phyloP scores from a whole-genome alignment of 2,888 invertebrate species.

The Callosobruchus maculatus region DNA sequence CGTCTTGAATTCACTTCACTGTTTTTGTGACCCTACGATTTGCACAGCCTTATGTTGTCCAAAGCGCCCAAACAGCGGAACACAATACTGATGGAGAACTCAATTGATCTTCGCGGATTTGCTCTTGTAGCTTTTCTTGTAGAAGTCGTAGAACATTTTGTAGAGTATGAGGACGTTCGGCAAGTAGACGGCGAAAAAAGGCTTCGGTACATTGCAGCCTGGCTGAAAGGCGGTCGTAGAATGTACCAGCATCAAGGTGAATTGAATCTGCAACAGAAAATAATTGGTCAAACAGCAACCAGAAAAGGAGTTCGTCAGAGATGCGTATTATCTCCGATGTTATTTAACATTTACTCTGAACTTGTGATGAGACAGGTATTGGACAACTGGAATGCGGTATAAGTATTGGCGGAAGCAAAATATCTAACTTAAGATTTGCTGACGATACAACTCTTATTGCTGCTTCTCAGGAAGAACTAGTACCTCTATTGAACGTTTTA shows the following conservation, averaged over 20 bases:
- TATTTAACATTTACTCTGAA: too few relatives aligned
- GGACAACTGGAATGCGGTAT: too few relatives aligned
- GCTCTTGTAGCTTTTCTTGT: slow-evolving; percentile 54
- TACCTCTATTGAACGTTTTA: too few relatives aligned
- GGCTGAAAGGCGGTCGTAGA: slow-evolving; percentile 54
- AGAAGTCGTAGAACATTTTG: slow-evolving; percentile 70
- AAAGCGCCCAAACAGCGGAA: not conserved
- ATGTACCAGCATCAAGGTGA: slow-evolving; percentile 59
- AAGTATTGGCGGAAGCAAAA: too few relatives aligned
- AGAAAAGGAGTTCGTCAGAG: too few relatives aligned
- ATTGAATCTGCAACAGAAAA: slow-evolving; percentile 61
- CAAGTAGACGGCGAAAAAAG: slow-evolving; percentile 55
- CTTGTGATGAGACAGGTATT: too few relatives aligned
- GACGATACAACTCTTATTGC: too few relatives aligned
- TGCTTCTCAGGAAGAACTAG: too few relatives aligned
- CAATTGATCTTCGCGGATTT: slow-evolving; percentile 19
- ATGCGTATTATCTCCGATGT: too few relatives aligned
- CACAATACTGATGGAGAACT: not conserved
- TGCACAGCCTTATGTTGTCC: not conserved
- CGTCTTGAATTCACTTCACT: not conserved
- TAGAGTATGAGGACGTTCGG: slow-evolving; percentile 62
- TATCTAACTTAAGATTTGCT: too few relatives aligned
- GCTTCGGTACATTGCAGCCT: slow-evolving; percentile 56
- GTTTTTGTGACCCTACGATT: not conserved
- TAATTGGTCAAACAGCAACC: too few relatives aligned